Evolutionary conservation across 2,113 vertebrate species (phyloP).

Genomic region (Melanerpes formicivorus): DNA sequence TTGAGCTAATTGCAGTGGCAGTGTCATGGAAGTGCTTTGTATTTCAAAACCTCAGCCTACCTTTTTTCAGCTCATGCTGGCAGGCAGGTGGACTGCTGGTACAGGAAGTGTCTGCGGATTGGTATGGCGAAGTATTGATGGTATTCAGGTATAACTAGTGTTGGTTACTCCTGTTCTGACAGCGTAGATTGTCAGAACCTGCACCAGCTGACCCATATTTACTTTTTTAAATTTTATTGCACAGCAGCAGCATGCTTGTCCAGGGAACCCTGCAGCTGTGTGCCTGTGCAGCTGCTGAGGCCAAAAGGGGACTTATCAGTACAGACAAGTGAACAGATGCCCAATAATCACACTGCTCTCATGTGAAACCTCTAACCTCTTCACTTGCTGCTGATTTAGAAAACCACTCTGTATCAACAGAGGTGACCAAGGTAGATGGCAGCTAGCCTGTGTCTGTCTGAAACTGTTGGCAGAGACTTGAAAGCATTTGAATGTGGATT

Average conservation of each 20-base stretch:
- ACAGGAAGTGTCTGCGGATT: too few species aligned
- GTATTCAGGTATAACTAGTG: not conserved
- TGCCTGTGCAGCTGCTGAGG: not conserved
- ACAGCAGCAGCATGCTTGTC: fast-evolving
- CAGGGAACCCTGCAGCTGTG: not conserved
- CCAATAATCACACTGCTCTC: not conserved
- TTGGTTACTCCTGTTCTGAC: not conserved
- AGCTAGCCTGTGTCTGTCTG: not conserved
- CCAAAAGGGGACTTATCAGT: not conserved
- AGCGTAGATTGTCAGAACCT: not conserved
- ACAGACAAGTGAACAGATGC: not conserved
- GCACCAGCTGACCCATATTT: not conserved
- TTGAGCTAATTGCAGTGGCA: not conserved
- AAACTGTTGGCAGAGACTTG: not conserved
- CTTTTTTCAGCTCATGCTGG: not conserved
- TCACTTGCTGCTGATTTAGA: not conserved
- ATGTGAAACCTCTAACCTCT: not conserved
- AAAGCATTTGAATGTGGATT: not conserved
- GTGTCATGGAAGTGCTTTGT: not conserved
- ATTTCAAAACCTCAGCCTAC: not conserved
- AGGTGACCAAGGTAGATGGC: not conserved
- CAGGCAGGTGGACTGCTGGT: not conserved
- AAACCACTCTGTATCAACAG: not conserved
- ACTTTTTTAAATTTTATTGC: too few species aligned
- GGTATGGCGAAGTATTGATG: fast-evolving